Conservation (phyloP, 2,888 invertebrate genomes). For the Agrochola lota region DNA sequence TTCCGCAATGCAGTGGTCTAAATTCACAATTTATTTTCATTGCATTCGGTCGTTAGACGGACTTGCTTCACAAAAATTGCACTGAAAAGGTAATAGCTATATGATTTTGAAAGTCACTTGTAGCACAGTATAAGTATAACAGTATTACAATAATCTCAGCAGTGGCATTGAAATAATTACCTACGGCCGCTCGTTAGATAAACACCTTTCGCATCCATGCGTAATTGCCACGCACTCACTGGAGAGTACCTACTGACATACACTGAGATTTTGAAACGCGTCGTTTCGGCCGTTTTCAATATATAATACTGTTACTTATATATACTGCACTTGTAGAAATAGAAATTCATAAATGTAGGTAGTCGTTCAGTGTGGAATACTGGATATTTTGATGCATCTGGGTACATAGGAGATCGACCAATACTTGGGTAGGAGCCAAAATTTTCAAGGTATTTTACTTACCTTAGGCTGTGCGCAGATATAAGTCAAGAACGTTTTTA, state of each 20-base stretch:
- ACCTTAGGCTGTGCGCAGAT: neutral
- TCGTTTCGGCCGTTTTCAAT: no score
- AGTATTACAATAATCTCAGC: no score
- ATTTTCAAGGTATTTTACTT: neutral
- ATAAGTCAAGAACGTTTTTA: no score
- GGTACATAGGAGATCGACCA: neutral
- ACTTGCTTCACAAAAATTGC: neutral
- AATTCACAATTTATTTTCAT: constrained; percentile 14
- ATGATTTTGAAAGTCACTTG: neutral
- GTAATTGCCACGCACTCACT: no score
- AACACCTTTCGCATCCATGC: no score
- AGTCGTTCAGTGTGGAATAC: neutral
- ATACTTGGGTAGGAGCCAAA: constrained; percentile 20
- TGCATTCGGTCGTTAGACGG: neutral
- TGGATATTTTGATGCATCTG: constrained; percentile 6
- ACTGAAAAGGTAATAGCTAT: neutral
- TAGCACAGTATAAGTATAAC: no score
- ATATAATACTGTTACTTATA: no score
- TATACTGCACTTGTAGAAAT: neutral
- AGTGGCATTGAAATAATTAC: no score
- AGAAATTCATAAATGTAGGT: neutral
- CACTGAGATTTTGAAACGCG: no score
- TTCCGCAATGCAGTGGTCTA: constrained; percentile 46
- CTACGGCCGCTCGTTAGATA: no score
- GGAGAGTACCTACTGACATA: accelerated